These are phyloP conservation scores for Pituophis catenifer DNA, from an alignment of 2,113 vertebrate genomes.

Conservation along the genomic window DNA sequence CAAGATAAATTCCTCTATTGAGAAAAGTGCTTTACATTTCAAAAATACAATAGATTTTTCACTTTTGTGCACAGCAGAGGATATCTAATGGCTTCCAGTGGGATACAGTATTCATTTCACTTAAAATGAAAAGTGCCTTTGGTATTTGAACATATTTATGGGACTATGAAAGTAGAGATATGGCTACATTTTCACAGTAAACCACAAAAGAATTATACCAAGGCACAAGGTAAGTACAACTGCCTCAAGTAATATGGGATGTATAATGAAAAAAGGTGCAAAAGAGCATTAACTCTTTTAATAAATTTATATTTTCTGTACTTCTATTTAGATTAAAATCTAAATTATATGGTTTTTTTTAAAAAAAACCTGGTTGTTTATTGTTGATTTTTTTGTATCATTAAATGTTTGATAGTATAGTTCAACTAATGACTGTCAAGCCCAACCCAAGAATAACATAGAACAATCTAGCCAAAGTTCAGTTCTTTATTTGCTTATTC, in stretches of 20 bases:
- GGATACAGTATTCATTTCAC: conserved; percentile 51
- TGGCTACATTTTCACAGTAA: conserved; percentile 45
- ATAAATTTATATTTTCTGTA: neutral
- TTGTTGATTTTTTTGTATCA: neutral
- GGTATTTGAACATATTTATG: conserved; percentile 50
- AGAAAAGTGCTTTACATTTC: conserved; percentile 34
- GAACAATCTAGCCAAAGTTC: too few species aligned
- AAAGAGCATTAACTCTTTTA: conserved; percentile 36
- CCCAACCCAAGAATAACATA: too few species aligned
- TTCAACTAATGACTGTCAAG: neutral
- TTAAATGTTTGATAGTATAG: conserved; percentile 22
- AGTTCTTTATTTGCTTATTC: too few species aligned
- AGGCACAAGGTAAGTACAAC: conserved; percentile 48
- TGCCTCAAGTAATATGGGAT: conserved; percentile 40
- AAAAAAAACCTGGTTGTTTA: neutral
- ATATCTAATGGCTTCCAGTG: conserved; percentile 38
- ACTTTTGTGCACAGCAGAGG: conserved; percentile 16
- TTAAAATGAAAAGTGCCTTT: conserved; percentile 47
- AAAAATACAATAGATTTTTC: conserved; percentile 28
- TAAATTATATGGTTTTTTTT: neutral
- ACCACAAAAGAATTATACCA: conserved; percentile 39
- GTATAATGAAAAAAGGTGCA: conserved; percentile 36
- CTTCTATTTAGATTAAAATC: conserved; percentile 34
- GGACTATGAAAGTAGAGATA: conserved; percentile 29
- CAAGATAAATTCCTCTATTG: conserved; percentile 33